Conservation (phyloP, 2,888 invertebrate genomes). For the Rhogogaster chlorosoma region DNA sequence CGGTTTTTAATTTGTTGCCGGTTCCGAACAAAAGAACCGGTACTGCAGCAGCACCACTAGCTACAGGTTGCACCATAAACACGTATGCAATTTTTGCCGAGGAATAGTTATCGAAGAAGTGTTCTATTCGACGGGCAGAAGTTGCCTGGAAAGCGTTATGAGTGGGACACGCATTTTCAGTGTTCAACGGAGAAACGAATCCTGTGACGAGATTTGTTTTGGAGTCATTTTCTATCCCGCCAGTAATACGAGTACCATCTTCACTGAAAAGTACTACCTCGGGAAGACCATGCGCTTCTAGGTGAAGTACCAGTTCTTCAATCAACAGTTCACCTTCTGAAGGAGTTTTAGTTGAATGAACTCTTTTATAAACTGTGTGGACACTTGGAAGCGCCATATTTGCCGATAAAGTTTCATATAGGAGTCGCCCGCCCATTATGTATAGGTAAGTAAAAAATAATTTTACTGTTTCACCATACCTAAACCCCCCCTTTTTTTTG, state of each 20-base stretch:
- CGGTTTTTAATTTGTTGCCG: constrained; percentile 4
- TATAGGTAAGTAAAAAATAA: constrained; percentile 21
- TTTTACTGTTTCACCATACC: constrained; percentile 14
- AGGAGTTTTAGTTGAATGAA: constrained; percentile 11
- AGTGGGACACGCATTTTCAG: neutral
- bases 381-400: constrained; percentile 32
- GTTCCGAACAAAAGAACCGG: constrained; percentile 16
- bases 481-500: neutral
- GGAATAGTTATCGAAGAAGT: neutral
- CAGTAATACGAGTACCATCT: constrained; percentile 13
- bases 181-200: constrained; percentile 2
- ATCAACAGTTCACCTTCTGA: neutral
- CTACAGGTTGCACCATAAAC: constrained; percentile 16
- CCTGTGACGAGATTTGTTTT: constrained; percentile 13
- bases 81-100: constrained; percentile 1
- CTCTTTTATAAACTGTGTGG: constrained; percentile 22
- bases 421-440: constrained; percentile 18
- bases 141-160: neutral
- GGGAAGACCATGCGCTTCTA: neutral
- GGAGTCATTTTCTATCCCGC: constrained; percentile 16
- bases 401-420: constrained; percentile 9
- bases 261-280: constrained; percentile 18
- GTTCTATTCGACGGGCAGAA: constrained; percentile 23
- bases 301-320: constrained; percentile 6
- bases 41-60: neutral